phyloP scores from a whole-genome alignment of 2,888 invertebrate species.

The Eurytoma adleriae region DNA sequence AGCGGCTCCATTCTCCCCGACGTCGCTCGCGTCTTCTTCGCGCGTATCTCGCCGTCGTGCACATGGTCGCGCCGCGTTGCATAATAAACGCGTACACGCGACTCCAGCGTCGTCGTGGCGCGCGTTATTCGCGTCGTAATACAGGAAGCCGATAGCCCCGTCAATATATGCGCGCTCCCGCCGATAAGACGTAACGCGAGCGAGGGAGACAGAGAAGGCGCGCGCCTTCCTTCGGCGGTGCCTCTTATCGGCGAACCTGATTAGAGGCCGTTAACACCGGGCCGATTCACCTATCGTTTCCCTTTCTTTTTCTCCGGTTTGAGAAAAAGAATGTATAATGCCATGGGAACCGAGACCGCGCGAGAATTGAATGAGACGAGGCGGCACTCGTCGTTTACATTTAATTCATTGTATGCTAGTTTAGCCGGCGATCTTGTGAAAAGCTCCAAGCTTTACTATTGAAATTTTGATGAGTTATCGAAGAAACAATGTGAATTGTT shows the following conservation, averaged over 20 bases:
- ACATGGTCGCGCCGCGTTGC: conserved; percentile 26
- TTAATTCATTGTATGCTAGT: too few relatives aligned
- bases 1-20: neutral
- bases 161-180: conserved; percentile 28
- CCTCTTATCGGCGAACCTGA: conserved; percentile 54
- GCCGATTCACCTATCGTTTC: conserved; percentile 44
- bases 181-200: conserved; percentile 47
- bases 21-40: neutral
- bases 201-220: neutral
- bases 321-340: too few relatives aligned
- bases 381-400: too few relatives aligned
- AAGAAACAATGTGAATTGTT: too few relatives aligned
- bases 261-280: conserved; percentile 58
- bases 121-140: conserved; percentile 37
- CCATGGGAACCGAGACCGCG: too few relatives aligned
- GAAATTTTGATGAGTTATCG: too few relatives aligned
- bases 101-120: conserved; percentile 12
- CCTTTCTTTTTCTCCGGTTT: neutral
- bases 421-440: too few relatives aligned
- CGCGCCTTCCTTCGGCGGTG: conserved; percentile 5
- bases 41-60: neutral
- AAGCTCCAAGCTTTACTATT: too few relatives aligned
- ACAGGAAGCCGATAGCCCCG: conserved; percentile 57
- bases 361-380: too few relatives aligned
- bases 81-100: conserved; percentile 38